phyloP scores from a whole-genome alignment of 2,113 vertebrate species.

The Salminus brasiliensis region DNA sequence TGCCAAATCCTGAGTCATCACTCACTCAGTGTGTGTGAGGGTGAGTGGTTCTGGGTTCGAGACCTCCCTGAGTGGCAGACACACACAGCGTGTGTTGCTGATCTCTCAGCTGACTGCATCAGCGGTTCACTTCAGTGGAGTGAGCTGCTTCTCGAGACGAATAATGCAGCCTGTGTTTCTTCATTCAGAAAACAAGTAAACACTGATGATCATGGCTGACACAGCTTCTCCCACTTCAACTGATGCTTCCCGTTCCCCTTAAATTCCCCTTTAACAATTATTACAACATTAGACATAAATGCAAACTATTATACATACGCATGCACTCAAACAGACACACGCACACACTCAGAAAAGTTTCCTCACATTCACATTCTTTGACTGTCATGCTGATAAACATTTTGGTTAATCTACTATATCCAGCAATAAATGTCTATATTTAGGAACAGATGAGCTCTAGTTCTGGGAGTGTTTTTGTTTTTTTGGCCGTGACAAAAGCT shows the following conservation, averaged over 20 bases:
- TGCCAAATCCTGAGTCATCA: conserved; percentile 41
- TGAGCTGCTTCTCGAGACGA: neutral
- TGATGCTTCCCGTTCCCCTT: neutral
- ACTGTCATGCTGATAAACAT: neutral
- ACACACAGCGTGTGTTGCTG: neutral
- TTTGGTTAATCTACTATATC: no score
- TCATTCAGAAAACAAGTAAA: neutral
- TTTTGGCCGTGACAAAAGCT: no score
- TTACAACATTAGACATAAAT: neutral
- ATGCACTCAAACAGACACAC: neutral
- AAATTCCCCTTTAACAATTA: neutral
- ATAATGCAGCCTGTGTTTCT: neutral
- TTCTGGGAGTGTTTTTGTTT: no score
- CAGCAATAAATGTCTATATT: no score
- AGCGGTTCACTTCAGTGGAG: neutral
- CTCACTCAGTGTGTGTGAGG: neutral
- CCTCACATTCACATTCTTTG: neutral
- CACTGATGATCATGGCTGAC: neutral
- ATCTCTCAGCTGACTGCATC: neutral
- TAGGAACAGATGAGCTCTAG: no score
- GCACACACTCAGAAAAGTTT: neutral
- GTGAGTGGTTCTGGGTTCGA: neutral
- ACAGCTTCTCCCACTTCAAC: neutral
- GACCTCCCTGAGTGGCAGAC: conserved; percentile 14
- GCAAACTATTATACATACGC: neutral